Conservation (phyloP, 2,113 vertebrate genomes). For the Nibea coibor region DNA sequence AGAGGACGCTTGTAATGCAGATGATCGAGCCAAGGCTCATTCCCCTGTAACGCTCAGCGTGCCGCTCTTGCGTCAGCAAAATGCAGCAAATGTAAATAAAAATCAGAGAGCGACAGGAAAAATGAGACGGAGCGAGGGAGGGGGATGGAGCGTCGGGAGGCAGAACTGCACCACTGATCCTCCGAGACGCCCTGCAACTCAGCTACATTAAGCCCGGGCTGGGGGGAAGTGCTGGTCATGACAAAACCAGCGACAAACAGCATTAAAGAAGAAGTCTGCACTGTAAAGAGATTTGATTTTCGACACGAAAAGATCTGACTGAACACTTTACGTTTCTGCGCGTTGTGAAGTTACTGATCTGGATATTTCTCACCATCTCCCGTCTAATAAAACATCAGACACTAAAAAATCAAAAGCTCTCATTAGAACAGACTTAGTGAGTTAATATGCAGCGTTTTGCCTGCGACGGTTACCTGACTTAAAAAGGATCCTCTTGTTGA, state of each 20-base stretch:
- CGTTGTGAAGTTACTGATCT: background rate
- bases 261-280: background rate
- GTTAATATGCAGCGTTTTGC: background rate
- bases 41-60: conserved; percentile 11
- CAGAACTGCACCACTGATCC: conserved; percentile 31
- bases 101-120: conserved; percentile 8
- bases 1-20: conserved; percentile 10
- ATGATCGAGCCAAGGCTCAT: background rate
- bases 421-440: background rate
- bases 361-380: background rate
- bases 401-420: conserved; percentile 7
- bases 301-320: background rate
- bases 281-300: conserved; percentile 8
- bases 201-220: conserved; percentile 23
- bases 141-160: background rate
- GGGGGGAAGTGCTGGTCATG: conserved; percentile 1
- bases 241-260: background rate
- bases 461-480: background rate
- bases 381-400: background rate
- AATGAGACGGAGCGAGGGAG: background rate
- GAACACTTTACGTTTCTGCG: background rate
- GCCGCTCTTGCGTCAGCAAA: conserved; percentile 17
- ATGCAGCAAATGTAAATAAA: conserved; percentile 23
- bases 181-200: conserved; percentile 22
- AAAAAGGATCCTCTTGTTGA: conserved; percentile 3